phyloP scores from a whole-genome alignment of 2,888 invertebrate genomes.

The Serrognathus titanus region DNA sequence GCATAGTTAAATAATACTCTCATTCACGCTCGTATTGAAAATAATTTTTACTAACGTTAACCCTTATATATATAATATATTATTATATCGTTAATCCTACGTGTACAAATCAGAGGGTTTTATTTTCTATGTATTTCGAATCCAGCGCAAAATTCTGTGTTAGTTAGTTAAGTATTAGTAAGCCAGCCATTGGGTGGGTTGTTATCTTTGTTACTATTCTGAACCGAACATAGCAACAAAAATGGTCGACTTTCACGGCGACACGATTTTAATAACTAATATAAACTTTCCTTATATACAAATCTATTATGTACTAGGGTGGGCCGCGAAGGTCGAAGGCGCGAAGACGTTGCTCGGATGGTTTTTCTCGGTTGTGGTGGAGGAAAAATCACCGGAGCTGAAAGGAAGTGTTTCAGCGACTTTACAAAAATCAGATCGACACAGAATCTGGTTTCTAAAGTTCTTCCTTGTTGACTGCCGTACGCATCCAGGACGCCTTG shows the following conservation, averaged over 20 bases:
- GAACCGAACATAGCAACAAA: conserved; percentile 11
- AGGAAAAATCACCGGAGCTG: conserved; percentile 7
- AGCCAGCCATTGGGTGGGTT: conserved; percentile 2
- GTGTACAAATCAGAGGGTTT: conserved; percentile 40
- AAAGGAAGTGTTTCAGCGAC: conserved; percentile 7
- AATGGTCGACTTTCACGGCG: conserved; percentile 22
- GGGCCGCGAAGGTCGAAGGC: no score
- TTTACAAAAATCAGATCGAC: conserved; percentile 31
- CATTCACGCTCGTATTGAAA: conserved; percentile 40
- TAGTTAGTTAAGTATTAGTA: neutral
- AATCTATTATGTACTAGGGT: conserved; percentile 20
- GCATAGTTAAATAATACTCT: conserved; percentile 36
- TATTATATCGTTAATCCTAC: conserved; percentile 18
- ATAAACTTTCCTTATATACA: conserved; percentile 43
- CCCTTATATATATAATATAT: conserved; percentile 29
- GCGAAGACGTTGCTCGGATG: no score
- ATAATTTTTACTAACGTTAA: conserved; percentile 39
- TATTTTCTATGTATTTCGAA: conserved; percentile 15
- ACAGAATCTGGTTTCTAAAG: conserved; percentile 29
- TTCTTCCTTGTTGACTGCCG: conserved; percentile 23
- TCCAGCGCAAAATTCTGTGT: neutral
- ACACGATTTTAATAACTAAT: conserved; percentile 10
- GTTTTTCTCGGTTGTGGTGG: neutral
- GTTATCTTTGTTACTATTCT: conserved; percentile 1
- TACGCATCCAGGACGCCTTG: conserved; percentile 34